Base-by-base conservation (phyloP, 2,888 invertebrate genomes). In the Adelphocoris suturalis region DNA sequence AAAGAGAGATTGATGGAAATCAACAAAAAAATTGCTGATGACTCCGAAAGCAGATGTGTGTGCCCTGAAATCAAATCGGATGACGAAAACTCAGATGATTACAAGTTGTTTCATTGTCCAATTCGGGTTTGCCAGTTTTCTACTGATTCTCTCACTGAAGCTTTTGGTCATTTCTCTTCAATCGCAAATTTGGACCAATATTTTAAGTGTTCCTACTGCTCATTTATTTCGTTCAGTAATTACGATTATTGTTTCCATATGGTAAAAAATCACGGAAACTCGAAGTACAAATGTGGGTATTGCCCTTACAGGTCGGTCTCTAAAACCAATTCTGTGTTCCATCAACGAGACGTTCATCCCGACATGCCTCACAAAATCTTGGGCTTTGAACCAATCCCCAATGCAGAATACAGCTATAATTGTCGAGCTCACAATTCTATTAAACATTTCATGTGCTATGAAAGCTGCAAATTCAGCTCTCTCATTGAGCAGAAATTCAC, bases 401-500 rank as follows among this genome's bases (percentile, higher is more conserved):
- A 12, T 19, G 46, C 82, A 1, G n/a, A 23, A 9, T 78, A 76
- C 52, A 88, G 52, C 0, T 88, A 78, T 19, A 11, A 76, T 52
- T 88, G 88, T n/a, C 52, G 76, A 48, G 88, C 76, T 19, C 88
- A 88, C 88, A 88, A 88, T 80, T 52, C 48, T 16, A 14, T 89
- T 27, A 46, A 81, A 27, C 82, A 81, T 11, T 89, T 82, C 89
- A 52, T 82, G 16, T 89, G 89, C 47, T 19, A 76, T 23, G 68
- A 68, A 61, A 28, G 19, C 9, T 89, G 89, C 68, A 46, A 89
- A 48, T 89, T 89, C 75, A 46, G 82, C 27, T 23, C 89, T 12
- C 28, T 82, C 23, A 27, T 89, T 16, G 89, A 68, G n/a, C 57
- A 82, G 46, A 81, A 89, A 52, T 89, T 89, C 89, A 89, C n/a